Evolutionary conservation across 2,113 vertebrate species (phyloP).

Genomic region (Scatophagus argus): DNA sequence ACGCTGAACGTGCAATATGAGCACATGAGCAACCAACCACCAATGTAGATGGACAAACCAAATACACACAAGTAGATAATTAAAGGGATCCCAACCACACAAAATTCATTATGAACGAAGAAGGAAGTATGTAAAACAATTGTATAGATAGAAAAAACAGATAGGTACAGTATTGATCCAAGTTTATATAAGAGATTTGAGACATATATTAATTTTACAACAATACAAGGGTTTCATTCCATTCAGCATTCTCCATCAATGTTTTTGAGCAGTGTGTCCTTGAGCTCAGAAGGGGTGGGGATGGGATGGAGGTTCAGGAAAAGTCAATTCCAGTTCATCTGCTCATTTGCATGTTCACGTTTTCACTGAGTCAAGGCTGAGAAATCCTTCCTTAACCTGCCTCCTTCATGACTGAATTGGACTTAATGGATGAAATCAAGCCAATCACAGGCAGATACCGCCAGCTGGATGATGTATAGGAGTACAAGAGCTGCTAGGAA

Average conservation of each 20-base stretch:
- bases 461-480: constrained; percentile 44
- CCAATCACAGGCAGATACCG: constrained; percentile 55
- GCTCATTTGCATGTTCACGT: constrained; percentile 27
- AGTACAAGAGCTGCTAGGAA: constrained; percentile 37
- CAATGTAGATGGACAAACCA: not conserved
- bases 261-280: not conserved
- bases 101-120: no score
- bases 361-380: constrained; percentile 25
- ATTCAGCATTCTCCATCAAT: no score
- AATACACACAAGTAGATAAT: not conserved
- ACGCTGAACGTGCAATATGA: not conserved
- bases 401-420: constrained; percentile 32
- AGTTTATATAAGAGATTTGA: no score
- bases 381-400: constrained; percentile 26
- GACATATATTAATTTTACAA: no score
- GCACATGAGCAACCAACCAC: not conserved
- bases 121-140: no score
- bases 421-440: constrained; percentile 71
- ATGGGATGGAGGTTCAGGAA: not conserved
- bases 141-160: no score
- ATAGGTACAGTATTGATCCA: no score
- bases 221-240: not conserved
- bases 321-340: constrained; percentile 29
- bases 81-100: not conserved
- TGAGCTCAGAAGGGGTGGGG: no score